Evolutionary conservation across 2,888 invertebrate species (phyloP), one percentile per base, ranked within the genome.

Genomic region (Cataglyphis cursor): DNA sequence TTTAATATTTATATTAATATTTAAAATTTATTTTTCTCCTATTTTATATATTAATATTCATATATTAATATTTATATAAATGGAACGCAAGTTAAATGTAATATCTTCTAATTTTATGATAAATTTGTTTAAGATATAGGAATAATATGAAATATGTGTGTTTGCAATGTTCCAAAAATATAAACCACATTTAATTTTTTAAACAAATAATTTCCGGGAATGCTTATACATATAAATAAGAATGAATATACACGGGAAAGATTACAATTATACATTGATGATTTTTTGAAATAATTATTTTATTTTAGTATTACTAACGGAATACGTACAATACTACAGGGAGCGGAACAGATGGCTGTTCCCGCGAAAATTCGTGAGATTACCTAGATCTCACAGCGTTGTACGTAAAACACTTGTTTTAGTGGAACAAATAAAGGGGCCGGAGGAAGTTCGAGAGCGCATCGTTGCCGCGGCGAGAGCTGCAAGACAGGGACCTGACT

Each of bases 391-490:
- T 51, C 51, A 51, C 51, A 12, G 21, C 9, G 24, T 68, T 68
- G 18, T 35, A 70, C 18, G 44, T n/a, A n/a, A 57, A 59, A 80
- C 35, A 12, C 35, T 31, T 66, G 51, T 92, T 95, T 51, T 94
- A 97, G 97, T 97, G 96, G 97, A 97, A 94, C 97, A 97, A 95
- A 96, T 97, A 74, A 97, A 97, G 95, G 97, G 97, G 74, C 96
- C 96, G 90, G 95, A 96, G 81, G 97, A 97, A 92, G 95, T 96
- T 90, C 96, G 96, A 89, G 96, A 97, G 90, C 96, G 96, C 93
- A 96, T 97, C 82, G 96, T 97, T 68, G 95, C 96, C 70, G 97
- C 97, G 44, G 97, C 97, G 82, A 95, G 96, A 93, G 96, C 96
- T 91, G 96, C 96, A 68, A 95, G 96, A 90, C 95, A 96, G 92